Evolutionary conservation across 2,113 vertebrate species (phyloP).

Genomic region (Gorsachius goisagi): DNA sequence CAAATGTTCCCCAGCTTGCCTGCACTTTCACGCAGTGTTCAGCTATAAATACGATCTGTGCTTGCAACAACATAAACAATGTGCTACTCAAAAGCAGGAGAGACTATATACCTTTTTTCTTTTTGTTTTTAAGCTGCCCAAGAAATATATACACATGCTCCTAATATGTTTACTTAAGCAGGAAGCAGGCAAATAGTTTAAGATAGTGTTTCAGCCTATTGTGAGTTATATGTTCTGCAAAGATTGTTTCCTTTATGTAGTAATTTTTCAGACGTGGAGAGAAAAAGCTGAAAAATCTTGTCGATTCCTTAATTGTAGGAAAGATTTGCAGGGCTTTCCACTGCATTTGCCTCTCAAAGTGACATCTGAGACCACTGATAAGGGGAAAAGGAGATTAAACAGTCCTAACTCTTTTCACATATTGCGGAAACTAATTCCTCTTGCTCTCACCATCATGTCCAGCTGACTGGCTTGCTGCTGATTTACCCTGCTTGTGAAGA

Average conservation of each 20-base stretch:
- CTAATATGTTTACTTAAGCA: constrained; percentile 65
- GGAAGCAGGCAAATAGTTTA: constrained; percentile 58
- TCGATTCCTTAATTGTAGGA: constrained; percentile 35
- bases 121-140: constrained; percentile 44
- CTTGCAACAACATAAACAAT: constrained; percentile 10
- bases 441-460: constrained; percentile 27
- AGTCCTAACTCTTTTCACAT: constrained; percentile 23
- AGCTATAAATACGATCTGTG: constrained; percentile 36
- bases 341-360: not conserved
- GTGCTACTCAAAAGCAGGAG: constrained; percentile 25
- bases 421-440: constrained; percentile 18
- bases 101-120: not conserved
- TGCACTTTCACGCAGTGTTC: not conserved
- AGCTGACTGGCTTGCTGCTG: not conserved
- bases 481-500: not conserved
- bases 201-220: constrained; percentile 57
- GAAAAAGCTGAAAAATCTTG: constrained; percentile 56
- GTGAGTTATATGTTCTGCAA: constrained; percentile 24
- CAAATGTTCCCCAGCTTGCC: constrained; percentile 42
- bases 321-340: constrained; percentile 47
- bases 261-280: constrained; percentile 22
- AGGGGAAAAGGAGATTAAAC: constrained; percentile 40
- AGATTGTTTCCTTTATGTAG: constrained; percentile 36
- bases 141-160: constrained; percentile 41
- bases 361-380: constrained; percentile 44